Evolutionary conservation across 35 echinoderm and acorn worm species (phyloP), one percentile per base, ranked within the genome.

Genomic region (Ophiothrix spiculata): DNA sequence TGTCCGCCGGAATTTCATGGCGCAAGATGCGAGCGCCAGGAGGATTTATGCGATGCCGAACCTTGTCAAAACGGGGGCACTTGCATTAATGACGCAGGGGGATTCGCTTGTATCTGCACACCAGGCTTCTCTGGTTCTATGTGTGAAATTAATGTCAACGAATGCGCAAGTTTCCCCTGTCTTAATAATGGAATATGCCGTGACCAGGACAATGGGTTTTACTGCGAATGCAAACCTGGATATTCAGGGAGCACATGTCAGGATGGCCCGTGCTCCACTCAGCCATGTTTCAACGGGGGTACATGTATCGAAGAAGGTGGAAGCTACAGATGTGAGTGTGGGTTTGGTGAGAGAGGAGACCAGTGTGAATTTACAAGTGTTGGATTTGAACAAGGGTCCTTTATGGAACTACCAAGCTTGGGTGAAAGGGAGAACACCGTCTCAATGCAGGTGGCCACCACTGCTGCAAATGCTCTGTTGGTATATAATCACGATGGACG

Each of bases 401-500:
- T 82, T 83, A 79, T 99, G 56, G 81, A 81, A 39, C 86, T 75
- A 35, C 39, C 31, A 11, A 85, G 76, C 36, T 74, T 93, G 1
- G 37, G 39, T 8, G 17, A 45, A 10, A 37, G 31, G 1, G 79
- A 75, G 36, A 91, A 88, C 76, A 76, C 85, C 33, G 75, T 99
- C 38, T 79, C 83, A 33, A 80, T 99, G 38, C 87, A 99, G 38
- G 91, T 99, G 74, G 77, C 96, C 16, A 99, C 92, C 34, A 81
- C 87, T 31, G 79, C 75, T 14, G 45, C 89, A 4, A 86, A 94
- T 40, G 85, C 89, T 33, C 87, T 99, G 23, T 79, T 99, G 75
- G 17, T 94, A 16, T 99, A 94, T 86, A 99, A 99, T 83, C 96
- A 99, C 64, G 96, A 99, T 56, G 89, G 92, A 14, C 83, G 60